Conservation (phyloP, 2,113 vertebrate species). For the Entelurus aequoreus region DNA sequence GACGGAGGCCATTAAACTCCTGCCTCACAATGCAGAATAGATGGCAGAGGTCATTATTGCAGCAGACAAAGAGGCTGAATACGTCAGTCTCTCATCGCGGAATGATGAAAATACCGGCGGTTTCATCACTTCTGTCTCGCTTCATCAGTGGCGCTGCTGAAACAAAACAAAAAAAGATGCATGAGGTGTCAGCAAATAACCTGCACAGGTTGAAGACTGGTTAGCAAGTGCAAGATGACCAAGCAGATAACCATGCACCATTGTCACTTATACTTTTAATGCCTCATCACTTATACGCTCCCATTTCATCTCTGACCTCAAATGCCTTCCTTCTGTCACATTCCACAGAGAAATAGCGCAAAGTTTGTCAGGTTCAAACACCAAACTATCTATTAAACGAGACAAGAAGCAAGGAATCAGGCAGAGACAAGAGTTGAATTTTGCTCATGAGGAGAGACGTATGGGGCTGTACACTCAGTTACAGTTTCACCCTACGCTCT, state of each 20-base stretch:
- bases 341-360: too few relatives aligned
- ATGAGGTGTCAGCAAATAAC: background rate
- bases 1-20: conserved; percentile 31
- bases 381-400: too few relatives aligned
- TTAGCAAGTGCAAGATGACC: background rate
- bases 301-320: too few relatives aligned
- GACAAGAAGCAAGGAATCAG: too few relatives aligned
- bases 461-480: too few relatives aligned
- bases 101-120: conserved; percentile 2
- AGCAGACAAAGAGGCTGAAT: background rate
- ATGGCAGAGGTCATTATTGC: conserved; percentile 29
- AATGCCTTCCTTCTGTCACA: too few relatives aligned
- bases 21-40: conserved; percentile 17
- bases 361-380: too few relatives aligned
- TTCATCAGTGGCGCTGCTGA: background rate
- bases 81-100: background rate
- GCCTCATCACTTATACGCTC: too few relatives aligned
- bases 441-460: too few relatives aligned
- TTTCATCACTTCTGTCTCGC: conserved; percentile 6
- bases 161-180: background rate
- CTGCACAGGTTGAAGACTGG: background rate
- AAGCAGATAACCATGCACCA: background rate
- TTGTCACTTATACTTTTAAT: too few relatives aligned
- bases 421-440: too few relatives aligned
- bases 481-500: too few relatives aligned